phyloP scores from a whole-genome alignment of 2,113 vertebrate genomes.

The Leptosomus discolor region DNA sequence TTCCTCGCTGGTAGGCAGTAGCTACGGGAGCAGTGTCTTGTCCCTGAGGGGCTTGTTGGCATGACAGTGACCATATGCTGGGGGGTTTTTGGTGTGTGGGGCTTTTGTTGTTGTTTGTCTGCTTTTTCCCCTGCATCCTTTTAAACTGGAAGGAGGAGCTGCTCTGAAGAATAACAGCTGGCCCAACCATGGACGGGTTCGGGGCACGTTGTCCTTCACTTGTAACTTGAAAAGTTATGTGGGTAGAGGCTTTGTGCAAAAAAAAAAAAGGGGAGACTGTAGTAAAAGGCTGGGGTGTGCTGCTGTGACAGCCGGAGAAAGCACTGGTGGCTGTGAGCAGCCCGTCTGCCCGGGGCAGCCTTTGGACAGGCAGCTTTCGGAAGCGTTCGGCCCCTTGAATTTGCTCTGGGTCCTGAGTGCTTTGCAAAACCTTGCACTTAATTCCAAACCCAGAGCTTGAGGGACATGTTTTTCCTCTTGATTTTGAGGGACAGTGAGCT shows the following conservation, averaged over 20 bases:
- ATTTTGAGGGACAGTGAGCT: not conserved
- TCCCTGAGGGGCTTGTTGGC: not conserved
- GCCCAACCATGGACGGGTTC: not conserved
- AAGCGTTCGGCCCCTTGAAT: not conserved
- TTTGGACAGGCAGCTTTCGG: not conserved
- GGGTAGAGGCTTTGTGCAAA: not conserved
- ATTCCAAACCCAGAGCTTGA: not conserved
- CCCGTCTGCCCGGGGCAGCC: not conserved
- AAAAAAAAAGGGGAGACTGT: not conserved
- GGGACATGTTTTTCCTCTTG: not conserved
- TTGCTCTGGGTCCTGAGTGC: not conserved
- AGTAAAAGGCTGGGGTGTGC: not conserved
- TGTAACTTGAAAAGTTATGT: not conserved
- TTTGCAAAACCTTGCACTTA: not conserved
- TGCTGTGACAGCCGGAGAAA: not conserved
- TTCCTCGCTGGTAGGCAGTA: accelerated
- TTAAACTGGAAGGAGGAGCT: not conserved
- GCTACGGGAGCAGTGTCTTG: not conserved
- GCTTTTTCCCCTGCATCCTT: no score
- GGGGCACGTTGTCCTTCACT: not conserved
- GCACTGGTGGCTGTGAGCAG: not conserved
- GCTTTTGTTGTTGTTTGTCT: not conserved
- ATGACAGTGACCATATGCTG: not conserved
- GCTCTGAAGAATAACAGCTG: not conserved
- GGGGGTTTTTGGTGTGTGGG: accelerated